Conservation (phyloP, 1,140 invertebrate species). For the Pogonognathellus flavescens region DNA sequence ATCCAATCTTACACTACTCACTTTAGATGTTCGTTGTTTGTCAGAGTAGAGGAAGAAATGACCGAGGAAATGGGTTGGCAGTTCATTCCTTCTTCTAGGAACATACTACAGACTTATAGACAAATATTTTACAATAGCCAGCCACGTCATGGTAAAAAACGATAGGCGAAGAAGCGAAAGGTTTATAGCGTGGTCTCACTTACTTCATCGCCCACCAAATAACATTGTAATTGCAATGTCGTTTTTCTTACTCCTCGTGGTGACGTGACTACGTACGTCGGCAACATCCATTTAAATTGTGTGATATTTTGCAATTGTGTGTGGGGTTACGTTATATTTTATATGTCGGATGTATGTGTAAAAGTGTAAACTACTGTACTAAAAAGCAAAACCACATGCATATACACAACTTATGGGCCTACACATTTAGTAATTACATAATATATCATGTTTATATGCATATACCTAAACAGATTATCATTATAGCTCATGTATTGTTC, state of each 20-base stretch:
- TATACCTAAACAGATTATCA: no score
- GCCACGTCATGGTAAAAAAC: conserved; percentile 21
- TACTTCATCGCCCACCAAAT: not conserved
- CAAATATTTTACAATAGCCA: not conserved
- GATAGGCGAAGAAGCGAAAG: conserved; percentile 5
- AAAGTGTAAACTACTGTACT: no score
- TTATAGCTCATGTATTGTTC: no score
- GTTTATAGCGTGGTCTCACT: not conserved
- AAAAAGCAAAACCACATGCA: no score
- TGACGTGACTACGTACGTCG: conserved; percentile 22
- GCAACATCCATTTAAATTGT: not conserved
- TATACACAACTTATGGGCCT: no score
- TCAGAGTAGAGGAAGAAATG: conserved; percentile 1
- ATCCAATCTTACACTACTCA: not conserved
- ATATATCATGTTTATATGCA: no score
- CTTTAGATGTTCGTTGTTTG: not conserved
- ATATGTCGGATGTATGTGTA: no score
- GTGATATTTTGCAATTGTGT: not conserved
- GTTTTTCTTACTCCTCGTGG: not conserved
- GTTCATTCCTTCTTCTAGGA: not conserved
- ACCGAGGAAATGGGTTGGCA: conserved; percentile 11
- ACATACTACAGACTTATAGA: no score
- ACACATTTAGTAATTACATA: no score
- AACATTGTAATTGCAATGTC: conserved; percentile 35
- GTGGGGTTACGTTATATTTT: no score